Evolutionary conservation across 2,113 vertebrate species (phyloP).

Genomic region (Festucalex cinctus): DNA sequence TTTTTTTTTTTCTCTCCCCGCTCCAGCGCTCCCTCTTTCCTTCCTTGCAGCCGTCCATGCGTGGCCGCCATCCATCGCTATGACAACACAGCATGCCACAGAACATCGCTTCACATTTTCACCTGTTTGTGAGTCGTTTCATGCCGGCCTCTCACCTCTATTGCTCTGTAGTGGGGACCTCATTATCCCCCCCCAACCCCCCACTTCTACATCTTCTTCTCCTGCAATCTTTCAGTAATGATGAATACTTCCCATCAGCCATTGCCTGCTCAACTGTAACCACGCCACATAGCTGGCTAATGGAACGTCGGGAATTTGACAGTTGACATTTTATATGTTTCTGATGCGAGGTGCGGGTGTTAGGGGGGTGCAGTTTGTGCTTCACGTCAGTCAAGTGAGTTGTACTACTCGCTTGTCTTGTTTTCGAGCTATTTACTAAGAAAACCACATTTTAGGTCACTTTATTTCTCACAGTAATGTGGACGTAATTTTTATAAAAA

Average conservation of each 20-base stretch:
- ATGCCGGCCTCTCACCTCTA: constrained; percentile 39
- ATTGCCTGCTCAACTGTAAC: constrained; percentile 61
- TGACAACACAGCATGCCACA: constrained; percentile 50
- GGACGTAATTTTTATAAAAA: neutral
- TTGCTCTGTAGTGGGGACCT: constrained; percentile 44
- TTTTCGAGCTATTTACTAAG: constrained; percentile 5
- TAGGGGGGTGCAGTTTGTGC: constrained; percentile 16
- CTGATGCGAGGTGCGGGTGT: constrained; percentile 39
- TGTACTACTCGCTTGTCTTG: neutral
- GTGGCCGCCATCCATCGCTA: constrained; percentile 32
- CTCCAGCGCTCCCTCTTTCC: neutral
- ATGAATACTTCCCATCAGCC: constrained; percentile 70
- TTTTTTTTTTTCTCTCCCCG: neutral
- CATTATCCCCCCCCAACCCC: constrained; percentile 13
- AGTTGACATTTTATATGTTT: constrained; percentile 71
- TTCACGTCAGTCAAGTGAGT: constrained; percentile 9
- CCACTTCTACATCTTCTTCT: constrained; percentile 15
- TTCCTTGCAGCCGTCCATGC: constrained; percentile 6
- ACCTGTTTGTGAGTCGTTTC: constrained; percentile 55
- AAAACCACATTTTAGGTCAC: neutral
- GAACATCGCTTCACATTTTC: constrained; percentile 62
- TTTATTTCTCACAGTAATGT: neutral
- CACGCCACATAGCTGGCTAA: constrained; percentile 48
- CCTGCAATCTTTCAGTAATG: constrained; percentile 57
- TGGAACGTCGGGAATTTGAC: constrained; percentile 66